These are phyloP conservation scores for Nannoperca australis DNA, from an alignment of 2,797 vertebrate species.

Conservation along the genomic window DNA sequence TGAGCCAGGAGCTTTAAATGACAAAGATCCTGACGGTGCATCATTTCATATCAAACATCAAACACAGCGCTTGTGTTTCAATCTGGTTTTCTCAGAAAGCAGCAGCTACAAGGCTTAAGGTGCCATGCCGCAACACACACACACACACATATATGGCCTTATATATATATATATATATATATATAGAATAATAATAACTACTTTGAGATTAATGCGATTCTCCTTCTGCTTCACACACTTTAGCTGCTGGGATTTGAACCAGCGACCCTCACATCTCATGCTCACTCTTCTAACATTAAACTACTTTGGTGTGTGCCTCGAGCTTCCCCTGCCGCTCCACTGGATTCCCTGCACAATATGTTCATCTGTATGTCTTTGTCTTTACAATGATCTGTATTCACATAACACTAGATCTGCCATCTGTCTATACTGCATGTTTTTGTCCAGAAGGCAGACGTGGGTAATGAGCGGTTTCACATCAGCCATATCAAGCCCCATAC, in stretches of 20 bases:
- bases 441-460: conserved; percentile 51
- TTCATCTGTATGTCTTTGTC: conserved; percentile 37
- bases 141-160: no score
- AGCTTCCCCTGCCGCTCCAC: conserved; percentile 54
- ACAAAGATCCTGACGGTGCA: conserved; percentile 58
- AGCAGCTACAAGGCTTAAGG: conserved; percentile 31
- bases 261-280: conserved; percentile 4
- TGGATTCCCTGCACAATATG: conserved; percentile 40
- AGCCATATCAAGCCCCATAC: conserved; percentile 51
- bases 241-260: conserved; percentile 47
- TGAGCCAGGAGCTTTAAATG: conserved; percentile 55
- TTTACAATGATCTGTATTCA: conserved; percentile 39
- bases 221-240: conserved; percentile 15
- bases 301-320: conserved; percentile 8
- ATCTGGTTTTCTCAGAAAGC: conserved; percentile 30
- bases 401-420: conserved; percentile 50
- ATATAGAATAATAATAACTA: conserved; percentile 22
- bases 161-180: not conserved
- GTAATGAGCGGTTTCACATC: conserved; percentile 46
- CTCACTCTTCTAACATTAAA: conserved; percentile 28
- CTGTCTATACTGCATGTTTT: conserved; percentile 54
- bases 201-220: conserved; percentile 21
- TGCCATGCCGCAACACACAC: not conserved
- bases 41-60: conserved; percentile 59
- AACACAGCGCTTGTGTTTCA: conserved; percentile 37